Percentiles rank a stretch among this genome's conserved stretches.
Conservation (phyloP, 2,113 vertebrate genomes). For the Paramormyrops kingsleyae region DNA sequence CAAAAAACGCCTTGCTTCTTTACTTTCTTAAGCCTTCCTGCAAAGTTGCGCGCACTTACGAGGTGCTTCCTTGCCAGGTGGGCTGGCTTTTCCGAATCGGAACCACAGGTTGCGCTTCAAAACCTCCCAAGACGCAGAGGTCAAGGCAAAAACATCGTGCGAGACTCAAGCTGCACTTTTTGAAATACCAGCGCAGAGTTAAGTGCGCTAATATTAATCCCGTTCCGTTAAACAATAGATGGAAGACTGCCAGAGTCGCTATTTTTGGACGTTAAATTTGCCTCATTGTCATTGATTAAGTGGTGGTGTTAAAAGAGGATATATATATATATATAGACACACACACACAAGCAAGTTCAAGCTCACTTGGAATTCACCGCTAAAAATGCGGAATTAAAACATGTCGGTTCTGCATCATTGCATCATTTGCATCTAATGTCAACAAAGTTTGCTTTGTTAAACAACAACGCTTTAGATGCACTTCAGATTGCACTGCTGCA, state of each 20-base stretch:
- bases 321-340: not conserved
- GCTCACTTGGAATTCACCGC: not conserved
- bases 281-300: not conserved
- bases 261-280: conserved; percentile 5
- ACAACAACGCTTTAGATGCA: not conserved
- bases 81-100: conserved; percentile 66
- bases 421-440: not conserved
- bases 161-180: conserved; percentile 44
- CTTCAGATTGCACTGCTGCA: not conserved
- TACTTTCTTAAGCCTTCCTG: conserved; percentile 53
- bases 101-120: conserved; percentile 54
- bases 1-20: conserved; percentile 51
- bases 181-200: conserved; percentile 28
- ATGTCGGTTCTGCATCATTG: not conserved
- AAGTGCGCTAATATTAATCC: conserved; percentile 31
- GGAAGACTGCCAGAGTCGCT: conserved; percentile 43
- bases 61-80: conserved; percentile 68
- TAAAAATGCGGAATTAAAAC: not conserved
- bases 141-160: conserved; percentile 55
- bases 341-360: not conserved
- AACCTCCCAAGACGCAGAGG: conserved; percentile 35
- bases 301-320: not conserved
- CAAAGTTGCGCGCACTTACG: conserved; percentile 46
- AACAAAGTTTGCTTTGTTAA: not conserved
- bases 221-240: conserved; percentile 50